phyloP scores from a whole-genome alignment of 2,888 invertebrate species.

The Sialis fuliginosa region DNA sequence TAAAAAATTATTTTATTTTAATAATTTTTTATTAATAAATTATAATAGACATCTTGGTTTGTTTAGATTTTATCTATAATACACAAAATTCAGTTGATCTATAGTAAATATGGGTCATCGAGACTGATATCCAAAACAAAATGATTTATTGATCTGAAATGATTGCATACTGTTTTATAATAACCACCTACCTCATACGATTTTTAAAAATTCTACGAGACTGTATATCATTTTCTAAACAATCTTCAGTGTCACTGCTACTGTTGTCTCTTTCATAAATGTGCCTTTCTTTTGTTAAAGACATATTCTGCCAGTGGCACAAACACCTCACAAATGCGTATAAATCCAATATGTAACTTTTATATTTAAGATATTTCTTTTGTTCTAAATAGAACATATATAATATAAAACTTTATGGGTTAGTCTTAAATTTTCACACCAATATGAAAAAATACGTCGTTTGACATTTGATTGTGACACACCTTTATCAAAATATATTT shows the following conservation, averaged over 20 bases:
- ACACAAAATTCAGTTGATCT: background rate
- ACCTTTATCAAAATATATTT: no score
- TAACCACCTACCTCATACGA: constrained; percentile 38
- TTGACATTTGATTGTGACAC: no score
- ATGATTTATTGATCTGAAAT: no score
- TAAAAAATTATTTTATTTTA: no score
- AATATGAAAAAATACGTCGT: no score
- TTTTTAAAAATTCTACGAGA: constrained; percentile 49
- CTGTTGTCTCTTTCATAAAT: constrained; percentile 29
- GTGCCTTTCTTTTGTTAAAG: constrained; percentile 4
- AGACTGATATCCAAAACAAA: background rate
- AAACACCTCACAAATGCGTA: constrained; percentile 5
- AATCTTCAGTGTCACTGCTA: constrained; percentile 77
- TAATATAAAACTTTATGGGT: no score
- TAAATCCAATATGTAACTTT: background rate
- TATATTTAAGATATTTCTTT: no score
- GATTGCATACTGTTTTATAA: background rate
- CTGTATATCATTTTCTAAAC: constrained; percentile 53
- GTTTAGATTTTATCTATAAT: background rate
- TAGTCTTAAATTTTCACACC: no score
- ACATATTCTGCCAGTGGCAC: constrained; percentile 4
- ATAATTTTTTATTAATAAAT: background rate
- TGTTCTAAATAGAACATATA: no score
- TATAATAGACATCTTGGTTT: no score
- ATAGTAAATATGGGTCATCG: background rate